Evolutionary conservation across 2,797 vertebrate species (phyloP).

Genomic region (Channallabes apus): DNA sequence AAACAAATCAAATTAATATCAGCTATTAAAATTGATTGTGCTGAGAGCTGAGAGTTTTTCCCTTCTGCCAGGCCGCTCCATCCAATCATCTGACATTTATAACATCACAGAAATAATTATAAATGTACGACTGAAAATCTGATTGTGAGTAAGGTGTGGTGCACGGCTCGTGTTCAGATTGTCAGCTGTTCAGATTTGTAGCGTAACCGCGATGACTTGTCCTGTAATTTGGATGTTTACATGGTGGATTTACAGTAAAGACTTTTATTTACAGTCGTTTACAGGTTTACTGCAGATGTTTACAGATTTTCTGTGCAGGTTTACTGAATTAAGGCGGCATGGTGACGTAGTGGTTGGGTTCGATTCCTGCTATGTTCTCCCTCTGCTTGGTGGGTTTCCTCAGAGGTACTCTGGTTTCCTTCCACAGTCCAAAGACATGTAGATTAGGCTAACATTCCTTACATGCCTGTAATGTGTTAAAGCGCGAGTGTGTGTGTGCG

Average conservation of each 20-base stretch:
- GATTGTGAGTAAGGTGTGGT: background rate
- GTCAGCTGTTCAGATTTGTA: too few species aligned
- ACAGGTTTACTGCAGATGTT: background rate
- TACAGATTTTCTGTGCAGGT: background rate
- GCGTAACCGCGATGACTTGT: too few species aligned
- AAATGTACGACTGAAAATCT: background rate
- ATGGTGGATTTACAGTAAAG: background rate
- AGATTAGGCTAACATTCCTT: too few species aligned
- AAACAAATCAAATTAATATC: conserved; percentile 15
- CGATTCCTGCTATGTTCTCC: too few species aligned
- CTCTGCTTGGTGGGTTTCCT: too few species aligned
- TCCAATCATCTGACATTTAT: background rate
- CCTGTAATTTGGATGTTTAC: too few species aligned
- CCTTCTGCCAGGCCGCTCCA: background rate
- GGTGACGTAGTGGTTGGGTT: too few species aligned
- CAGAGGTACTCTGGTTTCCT: too few species aligned
- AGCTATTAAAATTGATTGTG: background rate
- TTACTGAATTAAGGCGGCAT: background rate
- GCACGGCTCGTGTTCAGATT: background rate
- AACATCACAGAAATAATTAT: background rate
- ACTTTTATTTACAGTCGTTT: background rate
- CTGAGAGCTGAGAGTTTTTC: background rate
- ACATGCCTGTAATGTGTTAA: too few species aligned
- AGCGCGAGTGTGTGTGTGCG: too few species aligned
- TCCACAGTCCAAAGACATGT: too few species aligned